These are phyloP conservation scores for Dasypus novemcinctus DNA, from an alignment of 2,113 vertebrate species.

Conservation along the genomic window DNA sequence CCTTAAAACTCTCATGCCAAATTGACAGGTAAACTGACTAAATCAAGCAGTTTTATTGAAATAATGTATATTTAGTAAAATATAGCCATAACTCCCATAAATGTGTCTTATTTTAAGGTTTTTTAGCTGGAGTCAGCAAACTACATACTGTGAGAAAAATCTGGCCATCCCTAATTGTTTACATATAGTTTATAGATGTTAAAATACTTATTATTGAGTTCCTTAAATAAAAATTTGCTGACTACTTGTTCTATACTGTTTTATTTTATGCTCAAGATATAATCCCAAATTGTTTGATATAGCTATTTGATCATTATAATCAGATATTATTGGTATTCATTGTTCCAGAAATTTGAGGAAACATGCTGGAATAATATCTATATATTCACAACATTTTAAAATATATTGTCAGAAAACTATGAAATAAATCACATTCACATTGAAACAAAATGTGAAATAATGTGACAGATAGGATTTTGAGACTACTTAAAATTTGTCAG, in stretches of 20 bases:
- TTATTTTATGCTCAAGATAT: not conserved
- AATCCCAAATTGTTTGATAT: not conserved
- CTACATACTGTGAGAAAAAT: no score
- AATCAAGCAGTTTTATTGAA: not conserved
- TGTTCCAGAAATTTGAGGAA: not conserved
- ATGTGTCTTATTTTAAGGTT: slow-evolving; percentile 13
- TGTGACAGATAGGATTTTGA: not conserved
- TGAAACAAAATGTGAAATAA: not conserved
- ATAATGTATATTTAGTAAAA: not conserved
- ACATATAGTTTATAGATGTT: not conserved
- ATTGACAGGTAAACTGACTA: not conserved
- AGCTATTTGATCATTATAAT: not conserved
- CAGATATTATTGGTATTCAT: slow-evolving; percentile 39
- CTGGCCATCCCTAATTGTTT: not conserved
- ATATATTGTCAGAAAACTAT: not conserved
- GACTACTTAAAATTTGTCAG: not conserved
- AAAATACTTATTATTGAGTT: not conserved
- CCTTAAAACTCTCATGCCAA: not conserved
- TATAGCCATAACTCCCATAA: slow-evolving; percentile 14
- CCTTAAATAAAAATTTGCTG: not conserved
- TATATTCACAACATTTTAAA: not conserved
- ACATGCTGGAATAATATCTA: accelerated
- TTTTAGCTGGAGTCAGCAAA: not conserved
- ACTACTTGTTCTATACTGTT: not conserved
- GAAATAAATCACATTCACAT: not conserved